Evolutionary conservation across 2,888 invertebrate species (phyloP), one percentile per base, ranked within the genome.

Genomic region (Acleris sparsana): DNA sequence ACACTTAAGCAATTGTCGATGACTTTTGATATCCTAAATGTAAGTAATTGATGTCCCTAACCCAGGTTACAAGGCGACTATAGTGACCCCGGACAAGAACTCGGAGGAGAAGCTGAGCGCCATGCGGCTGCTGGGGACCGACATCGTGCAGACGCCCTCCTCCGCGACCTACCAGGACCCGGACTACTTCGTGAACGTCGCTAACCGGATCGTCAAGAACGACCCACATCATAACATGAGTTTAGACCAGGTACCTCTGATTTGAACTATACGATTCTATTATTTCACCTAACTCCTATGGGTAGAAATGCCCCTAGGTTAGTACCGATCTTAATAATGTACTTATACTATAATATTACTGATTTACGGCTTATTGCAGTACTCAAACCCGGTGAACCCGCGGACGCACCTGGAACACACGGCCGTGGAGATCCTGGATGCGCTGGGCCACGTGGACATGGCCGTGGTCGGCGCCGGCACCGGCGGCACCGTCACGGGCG

Each of bases 61-160:
- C 66, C 72, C 80, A 86, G 93, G 98, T 6, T 99, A 99, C 87
- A 95, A 95, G 66, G 98, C 98, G 85, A 95, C 99, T 49, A 98
- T 99, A 75, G 97, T 98, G 0, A 97, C 99, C 96, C 98, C 99
- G 0, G 97, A 98, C 83, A 99, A 99, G 91, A 99, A 99, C 97
- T 98, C 98, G 9, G 96, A 97, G 79, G 99, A 99, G 86, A 99
- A 99, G 91, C 97, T 97, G 22, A 95, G 95, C 74, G 95, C 97
- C 0, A 87, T 99, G 73, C 93, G 94, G 74, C 95, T 97, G 0
- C 93, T 99, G 4, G 99, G 99, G 0, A 98, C 99, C 3, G 96
- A 98, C 88, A 97, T 99, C 70, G 95, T 99, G 13, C 94, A 99
- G 57, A 98, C 98, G 0, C 98, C 98, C 16, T 97, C 97, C 1